These are phyloP conservation scores for Dolichomitus sp. DNA, from an alignment of 2,888 invertebrate species.

Conservation along the genomic window DNA sequence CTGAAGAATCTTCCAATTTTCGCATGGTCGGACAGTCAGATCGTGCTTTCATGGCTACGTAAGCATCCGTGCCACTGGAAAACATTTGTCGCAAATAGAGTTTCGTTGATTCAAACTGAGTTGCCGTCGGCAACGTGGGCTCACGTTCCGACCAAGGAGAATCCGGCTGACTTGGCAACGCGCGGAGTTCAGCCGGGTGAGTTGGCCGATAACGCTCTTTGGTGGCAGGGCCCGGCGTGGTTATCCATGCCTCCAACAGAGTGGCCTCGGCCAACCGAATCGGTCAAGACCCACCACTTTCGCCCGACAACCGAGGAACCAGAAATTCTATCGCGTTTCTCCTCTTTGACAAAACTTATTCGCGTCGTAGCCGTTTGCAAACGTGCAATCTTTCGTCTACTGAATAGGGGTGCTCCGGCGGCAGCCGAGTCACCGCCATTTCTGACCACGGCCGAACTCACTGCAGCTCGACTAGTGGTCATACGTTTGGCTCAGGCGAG, in stretches of 20 bases:
- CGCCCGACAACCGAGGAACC: not conserved
- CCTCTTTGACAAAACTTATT: not conserved
- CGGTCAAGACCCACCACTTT: not conserved
- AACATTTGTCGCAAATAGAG: not conserved
- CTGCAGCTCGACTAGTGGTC: not conserved
- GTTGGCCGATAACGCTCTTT: not conserved
- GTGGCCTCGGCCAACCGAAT: no score
- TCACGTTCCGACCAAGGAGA: no score
- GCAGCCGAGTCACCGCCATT: no score
- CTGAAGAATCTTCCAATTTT: not conserved
- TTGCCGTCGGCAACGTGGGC: not conserved
- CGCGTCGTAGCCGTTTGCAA: not conserved
- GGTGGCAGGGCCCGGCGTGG: conserved; percentile 8
- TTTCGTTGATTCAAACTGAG: not conserved
- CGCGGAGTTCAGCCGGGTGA: not conserved
- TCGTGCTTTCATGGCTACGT: no score
- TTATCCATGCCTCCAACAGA: not conserved
- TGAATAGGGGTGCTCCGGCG: no score
- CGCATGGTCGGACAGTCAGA: not conserved
- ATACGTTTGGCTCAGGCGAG: conserved; percentile 6
- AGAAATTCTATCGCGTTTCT: conserved; percentile 8
- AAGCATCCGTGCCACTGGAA: not conserved
- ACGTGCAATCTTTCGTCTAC: not conserved
- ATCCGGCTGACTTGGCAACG: conserved; percentile 7
- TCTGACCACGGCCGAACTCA: not conserved